phyloP scores from a whole-genome alignment of 2,888 invertebrate species.

The Acanthosepion lycidas region DNA sequence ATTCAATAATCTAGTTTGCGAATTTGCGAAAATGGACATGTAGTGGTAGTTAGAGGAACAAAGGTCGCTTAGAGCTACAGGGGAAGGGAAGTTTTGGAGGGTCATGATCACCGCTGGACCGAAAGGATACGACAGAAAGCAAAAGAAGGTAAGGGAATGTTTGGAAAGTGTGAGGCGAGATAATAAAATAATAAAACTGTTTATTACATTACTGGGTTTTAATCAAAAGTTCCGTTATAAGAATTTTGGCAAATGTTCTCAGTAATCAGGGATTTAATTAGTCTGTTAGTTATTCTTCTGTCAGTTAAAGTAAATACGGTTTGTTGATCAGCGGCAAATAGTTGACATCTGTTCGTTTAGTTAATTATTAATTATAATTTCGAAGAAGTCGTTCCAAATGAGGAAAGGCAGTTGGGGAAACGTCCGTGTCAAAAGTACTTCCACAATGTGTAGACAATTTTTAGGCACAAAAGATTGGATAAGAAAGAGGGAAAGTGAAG shows the following conservation, averaged over 20 bases:
- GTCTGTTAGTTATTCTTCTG: background rate
- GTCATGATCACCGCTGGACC: too few relatives aligned
- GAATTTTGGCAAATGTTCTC: background rate
- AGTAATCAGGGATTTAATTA: background rate
- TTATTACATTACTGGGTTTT: background rate
- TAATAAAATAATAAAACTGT: too few relatives aligned
- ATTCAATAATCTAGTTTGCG: too few relatives aligned
- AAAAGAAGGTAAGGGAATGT: too few relatives aligned
- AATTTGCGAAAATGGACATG: too few relatives aligned
- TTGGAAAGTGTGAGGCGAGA: too few relatives aligned
- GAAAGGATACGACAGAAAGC: too few relatives aligned
- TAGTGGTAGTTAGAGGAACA: too few relatives aligned
- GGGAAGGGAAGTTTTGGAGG: too few relatives aligned
- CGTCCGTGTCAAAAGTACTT: background rate
- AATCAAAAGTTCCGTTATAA: background rate
- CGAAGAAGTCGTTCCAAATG: background rate
- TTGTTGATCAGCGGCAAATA: background rate
- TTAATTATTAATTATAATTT: slow-evolving; percentile 4
- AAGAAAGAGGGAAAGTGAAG: background rate
- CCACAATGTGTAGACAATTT: background rate
- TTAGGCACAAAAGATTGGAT: background rate
- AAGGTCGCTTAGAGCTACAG: too few relatives aligned
- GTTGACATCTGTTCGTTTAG: slow-evolving; percentile 16
- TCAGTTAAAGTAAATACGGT: background rate
- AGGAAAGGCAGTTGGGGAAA: background rate